These are phyloP conservation scores for Acanthurus leucopareius DNA, from an alignment of 2,797 vertebrate genomes.

Conservation along the genomic window DNA sequence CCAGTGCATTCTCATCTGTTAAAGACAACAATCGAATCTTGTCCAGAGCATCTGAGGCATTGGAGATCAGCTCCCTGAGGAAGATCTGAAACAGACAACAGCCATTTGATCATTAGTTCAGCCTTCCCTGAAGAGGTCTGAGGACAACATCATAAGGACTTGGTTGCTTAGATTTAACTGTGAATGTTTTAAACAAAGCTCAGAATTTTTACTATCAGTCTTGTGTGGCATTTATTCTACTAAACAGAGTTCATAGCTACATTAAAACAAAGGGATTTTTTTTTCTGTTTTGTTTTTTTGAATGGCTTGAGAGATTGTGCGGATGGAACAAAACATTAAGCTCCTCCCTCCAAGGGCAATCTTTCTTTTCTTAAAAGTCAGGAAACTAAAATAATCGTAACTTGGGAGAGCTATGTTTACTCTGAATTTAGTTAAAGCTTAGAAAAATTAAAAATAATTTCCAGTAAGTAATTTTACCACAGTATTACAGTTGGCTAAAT, in stretches of 20 bases:
- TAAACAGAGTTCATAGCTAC: background rate
- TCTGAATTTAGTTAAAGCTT: background rate
- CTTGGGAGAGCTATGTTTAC: background rate
- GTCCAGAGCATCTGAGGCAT: conserved; percentile 97
- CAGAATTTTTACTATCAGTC: background rate
- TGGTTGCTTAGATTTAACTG: background rate
- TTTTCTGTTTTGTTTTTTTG: too few species aligned
- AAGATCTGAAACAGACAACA: conserved; percentile 90
- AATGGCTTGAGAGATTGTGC: too few species aligned
- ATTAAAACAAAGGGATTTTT: background rate
- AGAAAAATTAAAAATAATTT: background rate
- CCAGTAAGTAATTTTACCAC: background rate
- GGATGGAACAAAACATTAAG: background rate
- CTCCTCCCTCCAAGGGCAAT: background rate
- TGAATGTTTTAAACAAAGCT: background rate
- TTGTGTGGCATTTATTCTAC: background rate
- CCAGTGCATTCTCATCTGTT: conserved; percentile 92
- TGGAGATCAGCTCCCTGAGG: conserved; percentile 98
- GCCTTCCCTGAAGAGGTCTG: background rate
- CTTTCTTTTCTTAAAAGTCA: background rate
- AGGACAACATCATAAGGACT: background rate
- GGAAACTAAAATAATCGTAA: background rate
- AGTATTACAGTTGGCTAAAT: background rate
- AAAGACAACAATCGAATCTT: conserved; percentile 96
- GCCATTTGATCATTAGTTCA: conserved; percentile 2